Conservation (phyloP, 2,113 vertebrate species). For the Paramormyrops kingsleyae region DNA sequence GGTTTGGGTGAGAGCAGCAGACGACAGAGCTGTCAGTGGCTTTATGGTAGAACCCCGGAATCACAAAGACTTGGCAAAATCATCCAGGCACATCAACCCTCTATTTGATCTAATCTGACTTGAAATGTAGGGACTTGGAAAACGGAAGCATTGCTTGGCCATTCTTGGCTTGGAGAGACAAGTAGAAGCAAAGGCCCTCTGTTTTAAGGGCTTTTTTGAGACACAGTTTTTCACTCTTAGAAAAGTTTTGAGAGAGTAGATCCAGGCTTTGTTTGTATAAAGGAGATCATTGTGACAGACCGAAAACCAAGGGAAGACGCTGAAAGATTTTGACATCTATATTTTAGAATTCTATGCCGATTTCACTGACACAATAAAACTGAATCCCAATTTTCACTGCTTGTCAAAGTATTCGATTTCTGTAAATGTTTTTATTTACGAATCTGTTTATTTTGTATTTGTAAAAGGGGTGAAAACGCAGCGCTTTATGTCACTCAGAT, state of each 20-base stretch:
- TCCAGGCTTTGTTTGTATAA: not conserved
- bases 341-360: slow-evolving; percentile 7
- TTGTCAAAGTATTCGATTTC: not conserved
- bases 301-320: not conserved
- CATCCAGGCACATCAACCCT: not conserved
- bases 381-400: slow-evolving; percentile 2
- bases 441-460: not conserved
- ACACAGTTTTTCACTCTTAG: not conserved
- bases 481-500: not conserved
- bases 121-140: not conserved
- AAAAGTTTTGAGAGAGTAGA: not conserved
- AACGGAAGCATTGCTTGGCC: not conserved
- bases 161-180: not conserved
- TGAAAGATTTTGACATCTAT: slow-evolving; percentile 19
- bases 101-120: slow-evolving; percentile 7
- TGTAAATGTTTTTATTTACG: not conserved
- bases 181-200: not conserved
- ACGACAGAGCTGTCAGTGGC: not conserved
- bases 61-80: not conserved
- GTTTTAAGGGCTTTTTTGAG: not conserved
- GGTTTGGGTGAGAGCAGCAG: not conserved
- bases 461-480: not conserved
- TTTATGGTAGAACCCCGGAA: not conserved
- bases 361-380: not conserved
- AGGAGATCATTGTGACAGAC: not conserved